Evolutionary conservation across 2,888 invertebrate species (phyloP).

Genomic region (Drosophila nigricruria): DNA sequence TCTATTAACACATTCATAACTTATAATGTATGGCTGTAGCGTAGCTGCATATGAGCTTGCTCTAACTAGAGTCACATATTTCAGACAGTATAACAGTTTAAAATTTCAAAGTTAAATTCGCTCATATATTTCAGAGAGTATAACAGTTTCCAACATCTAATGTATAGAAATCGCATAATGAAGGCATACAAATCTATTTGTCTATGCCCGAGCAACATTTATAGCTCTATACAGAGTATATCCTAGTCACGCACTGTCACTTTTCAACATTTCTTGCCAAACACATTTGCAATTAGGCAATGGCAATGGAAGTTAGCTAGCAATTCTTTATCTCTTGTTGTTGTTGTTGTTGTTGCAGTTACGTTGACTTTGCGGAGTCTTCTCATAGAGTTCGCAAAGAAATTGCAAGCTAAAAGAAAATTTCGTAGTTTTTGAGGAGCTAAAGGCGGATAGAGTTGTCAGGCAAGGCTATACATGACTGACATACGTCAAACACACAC

Average conservation of each 20-base stretch:
- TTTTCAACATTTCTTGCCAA: slow-evolving; percentile 38
- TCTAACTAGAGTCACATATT: background rate
- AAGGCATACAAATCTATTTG: background rate
- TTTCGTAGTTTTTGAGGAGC: slow-evolving; percentile 3
- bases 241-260: background rate
- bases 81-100: background rate
- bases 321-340: background rate
- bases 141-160: too few species aligned
- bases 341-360: slow-evolving; percentile 4
- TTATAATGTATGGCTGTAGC: too few species aligned
- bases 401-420: slow-evolving; percentile 23
- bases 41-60: too few species aligned
- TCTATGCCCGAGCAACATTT: background rate
- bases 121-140: background rate
- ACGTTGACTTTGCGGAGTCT: slow-evolving; percentile 19
- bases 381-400: slow-evolving; percentile 14
- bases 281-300: slow-evolving; percentile 72
- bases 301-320: slow-evolving; percentile 46
- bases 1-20: background rate
- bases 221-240: background rate
- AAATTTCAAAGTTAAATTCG: background rate
- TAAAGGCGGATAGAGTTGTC: slow-evolving; percentile 18
- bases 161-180: background rate
- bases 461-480: slow-evolving; percentile 8
- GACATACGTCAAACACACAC: slow-evolving; percentile 6